Base-by-base conservation (phyloP, 2,888 invertebrate species). In the Drepanosiphum platanoidis region DNA sequence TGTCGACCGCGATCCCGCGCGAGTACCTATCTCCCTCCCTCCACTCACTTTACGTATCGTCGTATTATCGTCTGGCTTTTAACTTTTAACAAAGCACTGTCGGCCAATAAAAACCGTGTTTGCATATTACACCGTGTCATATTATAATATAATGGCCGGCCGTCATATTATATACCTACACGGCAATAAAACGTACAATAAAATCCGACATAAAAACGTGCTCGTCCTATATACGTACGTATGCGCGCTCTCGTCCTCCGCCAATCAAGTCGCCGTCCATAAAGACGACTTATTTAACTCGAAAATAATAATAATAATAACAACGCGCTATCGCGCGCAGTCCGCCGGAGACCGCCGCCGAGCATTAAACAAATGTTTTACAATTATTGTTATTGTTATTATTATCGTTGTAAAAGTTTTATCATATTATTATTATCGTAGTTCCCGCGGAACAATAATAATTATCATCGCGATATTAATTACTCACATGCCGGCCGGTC, bases 111-210 rank as follows among this genome's bases (percentile, higher is more conserved):
- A 77, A 77, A 13, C n/a, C 36, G 36, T 75, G 75, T 75, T 75
- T 58, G 27, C 61, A 27, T 27, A 77, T 34, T 34, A 58, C 27
- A n/a, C 34, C 36, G 61, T n/a, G 34, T 27, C 27, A 36, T 77
- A 77, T 8, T 30, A 32, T 66, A 46, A 32, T 27, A 70, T 70
- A 42, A 74, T 61, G 58, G 61, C 36, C 32, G 18, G n/a, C 36
- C 77, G 4, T 46, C 74, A 22, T 74, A n/a, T n/a, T n/a, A n/a
- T n/a, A n/a, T n/a, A 74, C 46, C 30, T 46, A 74, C 1, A 13
- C n/a, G n/a, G 74, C 46, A 74, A 74, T 74, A 74, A 74, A 74
- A 74, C 22, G 46, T 74, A 32, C 46, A 52, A 74, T 74, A 74
- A 74, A 74, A 74, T 30, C 32, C 22, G 22, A 74, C 74, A 74